phyloP scores from a whole-genome alignment of 1,140 invertebrate species.

The Drosophila ogumai region DNA sequence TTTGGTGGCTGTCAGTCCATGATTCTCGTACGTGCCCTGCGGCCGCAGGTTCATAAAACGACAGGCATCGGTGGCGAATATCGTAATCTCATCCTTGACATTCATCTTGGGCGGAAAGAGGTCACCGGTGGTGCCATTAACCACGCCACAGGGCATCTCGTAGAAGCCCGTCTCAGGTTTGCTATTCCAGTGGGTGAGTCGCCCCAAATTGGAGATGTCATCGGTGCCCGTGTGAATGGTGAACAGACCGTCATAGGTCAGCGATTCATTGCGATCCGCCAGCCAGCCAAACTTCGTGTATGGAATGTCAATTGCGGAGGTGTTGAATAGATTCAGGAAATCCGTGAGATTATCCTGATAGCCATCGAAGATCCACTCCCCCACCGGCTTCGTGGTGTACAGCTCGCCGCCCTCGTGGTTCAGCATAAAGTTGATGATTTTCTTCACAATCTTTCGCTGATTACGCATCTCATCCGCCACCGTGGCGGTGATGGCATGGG shows the following conservation, averaged over 20 bases:
- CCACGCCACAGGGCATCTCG: slow-evolving; percentile 87
- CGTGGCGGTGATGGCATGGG: slow-evolving; percentile 91
- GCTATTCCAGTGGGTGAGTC: slow-evolving; percentile 89
- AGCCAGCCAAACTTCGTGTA: slow-evolving; percentile 92
- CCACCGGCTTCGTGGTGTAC: slow-evolving; percentile 88
- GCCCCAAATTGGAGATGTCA: slow-evolving; percentile 88
- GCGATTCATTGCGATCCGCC: slow-evolving; percentile 90
- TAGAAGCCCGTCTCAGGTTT: slow-evolving; percentile 87
- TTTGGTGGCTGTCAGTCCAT: slow-evolving; percentile 87
- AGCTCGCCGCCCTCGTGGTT: slow-evolving; percentile 86
- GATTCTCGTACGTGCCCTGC: slow-evolving; percentile 55
- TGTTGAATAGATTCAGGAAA: slow-evolving; percentile 87
- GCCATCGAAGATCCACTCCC: slow-evolving; percentile 90
- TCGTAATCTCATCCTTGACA: slow-evolving; percentile 86
- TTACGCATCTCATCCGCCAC: slow-evolving; percentile 87
- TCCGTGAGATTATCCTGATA: slow-evolving; percentile 89
- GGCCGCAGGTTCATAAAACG: slow-evolving; percentile 86
- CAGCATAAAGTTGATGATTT: slow-evolving; percentile 86
- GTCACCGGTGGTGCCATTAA: slow-evolving; percentile 91
- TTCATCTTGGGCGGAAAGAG: slow-evolving; percentile 89
- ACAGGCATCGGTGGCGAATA: slow-evolving; percentile 91
- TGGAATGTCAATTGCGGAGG: slow-evolving; percentile 86
- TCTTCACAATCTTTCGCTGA: slow-evolving; percentile 83
- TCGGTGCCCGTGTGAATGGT: slow-evolving; percentile 90
- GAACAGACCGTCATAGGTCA: slow-evolving; percentile 90